Conservation (phyloP, 1,140 invertebrate species). For the Pogonognathellus flavescens region DNA sequence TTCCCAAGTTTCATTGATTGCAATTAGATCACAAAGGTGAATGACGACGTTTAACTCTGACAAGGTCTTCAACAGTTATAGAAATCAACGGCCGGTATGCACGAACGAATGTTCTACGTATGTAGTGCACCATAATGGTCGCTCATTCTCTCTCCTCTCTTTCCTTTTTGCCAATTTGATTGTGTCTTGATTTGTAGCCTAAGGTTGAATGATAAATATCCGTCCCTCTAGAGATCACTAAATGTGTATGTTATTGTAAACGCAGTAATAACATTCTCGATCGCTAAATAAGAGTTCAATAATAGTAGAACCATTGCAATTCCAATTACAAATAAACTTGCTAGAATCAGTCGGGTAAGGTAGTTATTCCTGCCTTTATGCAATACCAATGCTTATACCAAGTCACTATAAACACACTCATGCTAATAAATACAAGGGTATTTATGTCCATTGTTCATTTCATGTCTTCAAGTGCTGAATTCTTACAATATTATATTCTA, state of each 20-base stretch:
- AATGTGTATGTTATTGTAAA: constrained; percentile 7
- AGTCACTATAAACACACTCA: no score
- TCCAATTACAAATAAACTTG: background rate
- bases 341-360: background rate
- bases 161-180: constrained; percentile 35
- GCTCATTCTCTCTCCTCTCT: background rate
- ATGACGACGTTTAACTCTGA: constrained; percentile 33
- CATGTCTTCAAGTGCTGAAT: no score
- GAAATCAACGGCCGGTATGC: constrained; percentile 17
- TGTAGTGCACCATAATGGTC: background rate
- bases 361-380: no score
- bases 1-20: constrained; percentile 44
- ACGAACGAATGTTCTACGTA: background rate
- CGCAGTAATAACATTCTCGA: background rate
- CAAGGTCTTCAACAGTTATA: constrained; percentile 39
- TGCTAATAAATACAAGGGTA: no score
- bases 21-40: constrained; percentile 48
- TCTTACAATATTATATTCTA: no score
- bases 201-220: constrained; percentile 34
- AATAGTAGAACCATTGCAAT: background rate
- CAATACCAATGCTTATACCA: no score
- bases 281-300: background rate
- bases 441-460: no score
- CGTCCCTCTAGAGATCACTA: constrained; percentile 8
- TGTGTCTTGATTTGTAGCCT: constrained; percentile 42